Conservation (phyloP, 2,888 invertebrate species). For the Eueremaeus valkanovi region DNA sequence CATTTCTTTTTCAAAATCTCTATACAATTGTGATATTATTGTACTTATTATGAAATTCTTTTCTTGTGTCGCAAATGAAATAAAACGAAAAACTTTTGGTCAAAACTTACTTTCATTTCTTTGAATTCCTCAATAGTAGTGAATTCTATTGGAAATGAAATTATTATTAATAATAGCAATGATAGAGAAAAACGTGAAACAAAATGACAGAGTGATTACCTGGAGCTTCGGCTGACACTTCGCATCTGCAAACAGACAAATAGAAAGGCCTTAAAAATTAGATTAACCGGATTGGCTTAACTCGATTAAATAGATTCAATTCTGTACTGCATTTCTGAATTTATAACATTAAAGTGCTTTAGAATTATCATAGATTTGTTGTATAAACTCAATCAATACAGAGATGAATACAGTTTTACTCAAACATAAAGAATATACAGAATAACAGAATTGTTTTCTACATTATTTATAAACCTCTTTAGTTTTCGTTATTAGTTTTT, state of each 20-base stretch:
- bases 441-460: not conserved
- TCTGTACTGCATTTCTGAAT: not conserved
- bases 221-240: constrained; percentile 23
- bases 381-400: not conserved
- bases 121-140: constrained; percentile 32
- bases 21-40: not conserved
- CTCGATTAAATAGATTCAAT: not conserved
- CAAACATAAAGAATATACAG: too few species aligned
- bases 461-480: not conserved
- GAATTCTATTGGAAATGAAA: constrained; percentile 4
- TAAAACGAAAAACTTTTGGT: not conserved
- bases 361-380: not conserved
- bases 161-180: not conserved
- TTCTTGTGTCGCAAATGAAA: not conserved
- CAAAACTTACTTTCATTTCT: constrained; percentile 32
- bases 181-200: not conserved
- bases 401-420: not conserved
- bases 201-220: constrained; percentile 13
- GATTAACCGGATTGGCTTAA: not conserved
- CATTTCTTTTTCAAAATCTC: not conserved
- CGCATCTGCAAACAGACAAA: constrained; percentile 10
- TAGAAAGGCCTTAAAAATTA: not conserved
- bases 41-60: not conserved
- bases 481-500: not conserved
- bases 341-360: not conserved